Evolutionary conservation across 2,113 vertebrate species (phyloP).

Genomic region (Mungos mungo): DNA sequence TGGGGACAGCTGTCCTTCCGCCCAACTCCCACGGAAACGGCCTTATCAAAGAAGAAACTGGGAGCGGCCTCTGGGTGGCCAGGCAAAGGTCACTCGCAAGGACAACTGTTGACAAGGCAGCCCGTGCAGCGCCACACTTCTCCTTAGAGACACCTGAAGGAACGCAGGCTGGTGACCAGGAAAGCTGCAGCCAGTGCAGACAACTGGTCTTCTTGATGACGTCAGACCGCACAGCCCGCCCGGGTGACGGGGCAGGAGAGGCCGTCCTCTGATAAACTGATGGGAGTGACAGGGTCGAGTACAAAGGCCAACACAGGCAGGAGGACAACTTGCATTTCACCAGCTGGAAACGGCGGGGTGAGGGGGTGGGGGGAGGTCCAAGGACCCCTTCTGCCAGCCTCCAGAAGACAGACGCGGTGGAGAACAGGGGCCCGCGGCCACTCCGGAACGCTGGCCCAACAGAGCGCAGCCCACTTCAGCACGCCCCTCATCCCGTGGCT

Average conservation of each 20-base stretch:
- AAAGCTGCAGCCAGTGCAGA: neutral
- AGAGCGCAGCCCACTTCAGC: neutral
- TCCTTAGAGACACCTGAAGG: neutral
- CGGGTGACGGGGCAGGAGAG: too few relatives aligned
- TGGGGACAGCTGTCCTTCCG: neutral
- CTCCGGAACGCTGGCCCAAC: too few relatives aligned
- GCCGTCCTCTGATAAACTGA: too few relatives aligned
- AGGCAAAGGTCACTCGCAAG: neutral
- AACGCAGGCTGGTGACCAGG: neutral
- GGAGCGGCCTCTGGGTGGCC: neutral
- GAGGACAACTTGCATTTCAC: neutral
- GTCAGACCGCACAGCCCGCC: neutral
- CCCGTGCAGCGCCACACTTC: accelerated
- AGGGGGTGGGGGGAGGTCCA: too few relatives aligned
- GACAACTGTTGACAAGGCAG: neutral
- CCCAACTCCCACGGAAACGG: neutral
- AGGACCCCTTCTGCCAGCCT: neutral
- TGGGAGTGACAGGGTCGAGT: accelerated
- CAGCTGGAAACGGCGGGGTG: accelerated
- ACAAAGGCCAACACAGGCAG: neutral
- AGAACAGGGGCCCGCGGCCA: neutral
- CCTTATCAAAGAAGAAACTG: neutral
- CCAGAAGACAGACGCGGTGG: neutral
- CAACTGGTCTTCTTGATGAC: neutral
- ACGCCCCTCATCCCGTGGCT: accelerated